phyloP scores from a whole-genome alignment of 1,140 invertebrate species.

The Pachypeltis micranthus region DNA sequence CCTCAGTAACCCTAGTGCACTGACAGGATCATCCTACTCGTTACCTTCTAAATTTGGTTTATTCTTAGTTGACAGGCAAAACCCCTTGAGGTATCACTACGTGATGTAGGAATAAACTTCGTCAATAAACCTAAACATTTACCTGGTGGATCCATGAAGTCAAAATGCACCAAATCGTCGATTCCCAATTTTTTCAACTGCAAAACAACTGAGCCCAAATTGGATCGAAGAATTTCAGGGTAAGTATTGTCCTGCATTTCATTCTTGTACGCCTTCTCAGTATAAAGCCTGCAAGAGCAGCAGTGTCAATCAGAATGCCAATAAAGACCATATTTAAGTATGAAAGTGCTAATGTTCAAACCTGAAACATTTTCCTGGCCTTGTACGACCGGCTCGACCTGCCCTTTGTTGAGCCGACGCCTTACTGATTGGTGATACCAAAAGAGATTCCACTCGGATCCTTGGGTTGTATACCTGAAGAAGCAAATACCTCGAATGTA shows the following conservation, averaged over 20 bases:
- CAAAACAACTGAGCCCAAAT: constrained; percentile 91
- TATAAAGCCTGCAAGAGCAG: constrained; percentile 63
- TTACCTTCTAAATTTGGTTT: neutral
- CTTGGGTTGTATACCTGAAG: constrained; percentile 83
- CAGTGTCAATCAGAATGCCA: too few relatives aligned
- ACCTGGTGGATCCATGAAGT: constrained; percentile 98
- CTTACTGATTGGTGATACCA: constrained; percentile 98
- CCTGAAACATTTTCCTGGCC: constrained; percentile 92
- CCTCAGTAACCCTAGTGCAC: too few relatives aligned
- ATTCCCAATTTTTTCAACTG: constrained; percentile 99
- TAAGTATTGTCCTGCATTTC: constrained; percentile 99
- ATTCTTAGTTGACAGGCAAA: neutral
- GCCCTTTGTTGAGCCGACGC: constrained; percentile 98
- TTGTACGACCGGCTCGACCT: constrained; percentile 90
- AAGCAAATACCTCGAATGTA: too few relatives aligned
- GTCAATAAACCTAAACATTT: constrained; percentile 1
- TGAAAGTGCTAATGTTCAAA: constrained; percentile 16
- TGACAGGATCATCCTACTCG: too few relatives aligned
- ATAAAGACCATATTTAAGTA: neutral
- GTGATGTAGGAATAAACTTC: neutral
- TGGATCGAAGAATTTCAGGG: constrained; percentile 94
- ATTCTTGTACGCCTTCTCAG: constrained; percentile 95
- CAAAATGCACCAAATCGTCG: constrained; percentile 98
- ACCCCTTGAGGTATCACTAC: neutral
- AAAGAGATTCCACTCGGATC: constrained; percentile 90